Conservation (phyloP, 2,113 vertebrate genomes). For the Greenwoodochromis staneri region DNA sequence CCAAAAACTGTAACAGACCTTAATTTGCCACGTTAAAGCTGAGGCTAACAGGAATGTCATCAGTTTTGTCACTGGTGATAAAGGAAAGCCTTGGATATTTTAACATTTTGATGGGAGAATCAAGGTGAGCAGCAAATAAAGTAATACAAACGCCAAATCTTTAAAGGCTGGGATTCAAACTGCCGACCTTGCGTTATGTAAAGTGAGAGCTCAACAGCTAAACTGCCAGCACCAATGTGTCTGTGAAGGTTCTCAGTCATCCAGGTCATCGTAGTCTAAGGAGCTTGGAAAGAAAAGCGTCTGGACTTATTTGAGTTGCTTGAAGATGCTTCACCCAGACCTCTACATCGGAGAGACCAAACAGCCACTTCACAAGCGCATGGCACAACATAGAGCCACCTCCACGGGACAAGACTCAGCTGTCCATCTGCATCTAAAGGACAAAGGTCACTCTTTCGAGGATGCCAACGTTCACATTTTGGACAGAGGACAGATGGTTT, state of each 20-base stretch:
- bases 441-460: fast-evolving
- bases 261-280: background rate
- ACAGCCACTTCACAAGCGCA: background rate
- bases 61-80: background rate
- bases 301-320: background rate
- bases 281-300: background rate
- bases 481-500: background rate
- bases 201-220: background rate
- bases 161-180: background rate
- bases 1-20: background rate
- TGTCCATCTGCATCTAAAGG: background rate
- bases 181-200: background rate
- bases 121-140: background rate
- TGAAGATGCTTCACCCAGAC: background rate
- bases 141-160: background rate
- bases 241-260: background rate
- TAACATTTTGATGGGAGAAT: background rate
- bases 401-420: background rate
- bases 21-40: background rate
- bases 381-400: background rate
- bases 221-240: background rate
- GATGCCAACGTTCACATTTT: background rate
- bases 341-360: background rate
- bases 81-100: background rate
- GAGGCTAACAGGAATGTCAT: background rate